These are phyloP conservation scores for Chiroxiphia lanceolata DNA, from an alignment of 2,797 vertebrate genomes.

Conservation along the genomic window DNA sequence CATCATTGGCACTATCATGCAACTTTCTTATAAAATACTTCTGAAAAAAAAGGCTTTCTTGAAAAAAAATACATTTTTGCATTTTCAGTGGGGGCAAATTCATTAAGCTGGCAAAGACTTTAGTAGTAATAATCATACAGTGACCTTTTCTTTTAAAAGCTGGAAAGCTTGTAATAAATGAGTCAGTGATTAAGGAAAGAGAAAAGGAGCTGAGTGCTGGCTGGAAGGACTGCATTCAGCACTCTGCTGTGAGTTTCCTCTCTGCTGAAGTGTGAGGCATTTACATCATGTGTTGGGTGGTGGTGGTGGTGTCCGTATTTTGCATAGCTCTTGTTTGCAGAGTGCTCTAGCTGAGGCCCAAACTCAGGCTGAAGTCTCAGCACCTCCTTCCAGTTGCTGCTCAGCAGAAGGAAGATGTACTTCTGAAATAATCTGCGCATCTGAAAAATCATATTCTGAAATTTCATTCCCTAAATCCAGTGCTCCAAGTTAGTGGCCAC, in stretches of 20 bases:
- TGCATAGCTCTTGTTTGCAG: background rate
- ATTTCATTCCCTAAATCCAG: background rate
- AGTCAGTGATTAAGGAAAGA: background rate
- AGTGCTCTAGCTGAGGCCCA: background rate
- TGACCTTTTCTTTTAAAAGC: constrained; percentile 44
- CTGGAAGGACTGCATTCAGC: background rate
- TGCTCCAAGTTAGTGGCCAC: background rate
- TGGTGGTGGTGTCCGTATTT: background rate
- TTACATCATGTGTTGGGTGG: background rate
- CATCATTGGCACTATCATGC: background rate
- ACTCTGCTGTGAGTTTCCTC: background rate
- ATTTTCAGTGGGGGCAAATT: background rate
- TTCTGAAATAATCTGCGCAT: background rate
- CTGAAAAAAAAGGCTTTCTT: background rate
- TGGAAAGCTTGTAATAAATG: background rate
- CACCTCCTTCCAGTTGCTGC: background rate
- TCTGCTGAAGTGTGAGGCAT: background rate
- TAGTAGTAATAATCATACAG: background rate
- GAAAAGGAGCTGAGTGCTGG: background rate
- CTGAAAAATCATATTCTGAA: background rate
- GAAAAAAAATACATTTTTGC: background rate
- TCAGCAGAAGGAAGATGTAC: background rate
- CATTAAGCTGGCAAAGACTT: background rate
- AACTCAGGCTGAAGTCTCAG: background rate
- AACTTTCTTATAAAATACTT: background rate